These are phyloP conservation scores for Pecten maximus DNA, from an alignment of 2,888 invertebrate species.

Conservation along the genomic window DNA sequence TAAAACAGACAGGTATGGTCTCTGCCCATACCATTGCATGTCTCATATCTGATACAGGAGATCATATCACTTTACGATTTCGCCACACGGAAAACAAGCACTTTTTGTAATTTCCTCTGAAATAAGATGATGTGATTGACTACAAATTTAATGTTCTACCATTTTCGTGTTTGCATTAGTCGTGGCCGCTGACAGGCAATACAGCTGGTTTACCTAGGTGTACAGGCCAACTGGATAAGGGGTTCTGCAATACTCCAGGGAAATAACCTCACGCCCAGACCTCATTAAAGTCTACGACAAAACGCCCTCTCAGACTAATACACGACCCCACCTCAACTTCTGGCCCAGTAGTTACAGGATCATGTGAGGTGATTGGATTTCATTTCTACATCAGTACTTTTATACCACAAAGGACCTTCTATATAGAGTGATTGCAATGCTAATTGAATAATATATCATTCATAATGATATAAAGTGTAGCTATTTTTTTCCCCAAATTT, in stretches of 20 bases:
- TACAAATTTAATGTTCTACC: slow-evolving; percentile 26
- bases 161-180: background rate
- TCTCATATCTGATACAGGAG: background rate
- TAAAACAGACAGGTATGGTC: background rate
- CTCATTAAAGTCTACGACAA: slow-evolving; percentile 15
- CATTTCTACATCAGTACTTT: background rate
- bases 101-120: slow-evolving; percentile 33
- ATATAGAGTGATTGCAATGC: background rate
- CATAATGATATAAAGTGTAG: background rate
- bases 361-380: background rate
- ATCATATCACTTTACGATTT: slow-evolving; percentile 30
- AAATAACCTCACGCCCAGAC: slow-evolving; percentile 23
- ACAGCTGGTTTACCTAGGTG: background rate
- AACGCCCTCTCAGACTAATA: background rate
- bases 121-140: slow-evolving; percentile 31
- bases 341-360: background rate
- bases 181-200: background rate
- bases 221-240: background rate
- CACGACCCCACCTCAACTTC: background rate
- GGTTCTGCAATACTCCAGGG: background rate
- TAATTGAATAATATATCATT: background rate
- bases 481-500: background rate
- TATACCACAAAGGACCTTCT: background rate
- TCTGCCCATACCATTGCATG: background rate
- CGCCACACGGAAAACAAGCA: slow-evolving; percentile 30